A percentile compares a stretch with the other conserved stretches of the same genome.
Conservation (phyloP, 2,113 vertebrate species). For the Leiothrix lutea region DNA sequence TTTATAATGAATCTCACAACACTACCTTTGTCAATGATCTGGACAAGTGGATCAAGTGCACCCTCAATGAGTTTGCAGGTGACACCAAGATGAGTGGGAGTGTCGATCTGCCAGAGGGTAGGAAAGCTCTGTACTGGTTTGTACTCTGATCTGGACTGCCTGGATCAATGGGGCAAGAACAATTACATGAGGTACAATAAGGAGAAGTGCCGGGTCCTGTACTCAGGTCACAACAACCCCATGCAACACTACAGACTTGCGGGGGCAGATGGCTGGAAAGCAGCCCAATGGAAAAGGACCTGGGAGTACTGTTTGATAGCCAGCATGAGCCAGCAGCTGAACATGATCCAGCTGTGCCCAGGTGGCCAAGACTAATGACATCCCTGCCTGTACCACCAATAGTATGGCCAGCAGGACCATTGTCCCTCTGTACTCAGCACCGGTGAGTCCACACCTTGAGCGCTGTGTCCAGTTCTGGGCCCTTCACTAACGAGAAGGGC, state of each 20-base stretch:
- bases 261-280: not conserved
- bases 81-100: not conserved
- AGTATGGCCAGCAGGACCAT: not conserved
- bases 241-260: accelerated
- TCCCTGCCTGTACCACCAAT: not conserved
- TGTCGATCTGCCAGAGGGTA: not conserved
- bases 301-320: not conserved
- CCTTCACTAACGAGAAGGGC: not conserved
- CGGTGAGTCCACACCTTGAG: accelerated
- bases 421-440: not conserved
- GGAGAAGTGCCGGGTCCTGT: accelerated
- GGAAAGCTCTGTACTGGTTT: not conserved
- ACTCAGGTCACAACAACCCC: not conserved
- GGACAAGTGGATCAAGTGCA: not conserved
- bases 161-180: accelerated
- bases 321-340: not conserved
- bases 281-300: not conserved
- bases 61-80: not conserved
- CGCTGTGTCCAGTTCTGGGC: not conserved
- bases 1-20: not conserved
- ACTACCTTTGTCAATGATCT: not conserved
- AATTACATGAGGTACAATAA: not conserved
- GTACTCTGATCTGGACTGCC: not conserved
- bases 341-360: not conserved
- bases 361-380: not conserved